Percentiles rank a stretch among this genome's conserved stretches.
These are phyloP conservation scores for Stenurella melanura DNA, from an alignment of 2,888 invertebrate genomes.

Conservation along the genomic window DNA sequence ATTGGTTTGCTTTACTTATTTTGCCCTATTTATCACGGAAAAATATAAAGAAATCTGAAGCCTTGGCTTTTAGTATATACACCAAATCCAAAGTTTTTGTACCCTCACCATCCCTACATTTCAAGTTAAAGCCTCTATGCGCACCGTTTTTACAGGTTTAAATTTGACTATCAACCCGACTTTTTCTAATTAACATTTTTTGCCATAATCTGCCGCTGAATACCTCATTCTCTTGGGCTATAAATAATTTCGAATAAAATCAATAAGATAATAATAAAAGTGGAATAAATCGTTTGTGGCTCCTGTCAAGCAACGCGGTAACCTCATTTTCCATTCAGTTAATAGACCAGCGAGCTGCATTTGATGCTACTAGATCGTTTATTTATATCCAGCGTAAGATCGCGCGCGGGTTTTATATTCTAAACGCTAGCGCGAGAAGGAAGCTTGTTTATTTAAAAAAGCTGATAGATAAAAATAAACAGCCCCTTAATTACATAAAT, in stretches of 20 bases:
- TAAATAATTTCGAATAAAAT: not conserved
- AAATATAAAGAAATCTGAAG: no score
- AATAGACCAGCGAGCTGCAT: slow-evolving; percentile 16
- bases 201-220: no score
- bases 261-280: not conserved
- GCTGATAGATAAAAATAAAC: slow-evolving; percentile 49
- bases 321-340: slow-evolving; percentile 7
- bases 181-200: no score
- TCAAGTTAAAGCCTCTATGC: no score
- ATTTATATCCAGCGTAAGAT: slow-evolving; percentile 15
- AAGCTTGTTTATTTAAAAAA: slow-evolving; percentile 46
- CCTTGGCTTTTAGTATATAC: no score
- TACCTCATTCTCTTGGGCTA: not conserved
- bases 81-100: no score
- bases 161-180: no score
- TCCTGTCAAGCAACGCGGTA: not conserved
- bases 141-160: no score
- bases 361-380: not conserved
- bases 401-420: not conserved
- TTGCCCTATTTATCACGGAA: no score
- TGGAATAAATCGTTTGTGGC: not conserved
- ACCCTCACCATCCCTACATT: no score
- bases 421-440: slow-evolving; percentile 8
- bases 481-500: slow-evolving; percentile 49
- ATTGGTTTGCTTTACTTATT: no score